Conservation (phyloP, 2,888 invertebrate genomes). For the Dromius quadrimaculatus region DNA sequence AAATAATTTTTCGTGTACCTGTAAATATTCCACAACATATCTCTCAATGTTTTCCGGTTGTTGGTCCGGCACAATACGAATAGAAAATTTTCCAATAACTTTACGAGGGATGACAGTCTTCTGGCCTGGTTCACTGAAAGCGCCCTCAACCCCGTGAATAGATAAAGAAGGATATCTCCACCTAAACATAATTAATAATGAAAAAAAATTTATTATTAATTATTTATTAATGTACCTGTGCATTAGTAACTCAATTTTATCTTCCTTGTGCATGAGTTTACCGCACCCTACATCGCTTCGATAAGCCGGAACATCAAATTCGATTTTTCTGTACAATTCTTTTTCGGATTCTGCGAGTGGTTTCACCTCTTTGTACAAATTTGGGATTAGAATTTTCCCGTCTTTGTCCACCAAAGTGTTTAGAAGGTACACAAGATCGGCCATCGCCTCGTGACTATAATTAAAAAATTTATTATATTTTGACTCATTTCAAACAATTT, state of each 20-base stretch:
- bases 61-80: slow-evolving; percentile 96
- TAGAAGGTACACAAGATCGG: slow-evolving; percentile 89
- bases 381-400: slow-evolving; percentile 87
- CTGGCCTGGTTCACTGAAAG: slow-evolving; percentile 91
- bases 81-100: slow-evolving; percentile 97
- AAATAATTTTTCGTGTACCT: slow-evolving; percentile 60
- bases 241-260: slow-evolving; percentile 89
- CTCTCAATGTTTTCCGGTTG: slow-evolving; percentile 85
- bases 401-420: slow-evolving; percentile 86
- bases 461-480: too few relatives aligned
- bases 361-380: slow-evolving; percentile 85
- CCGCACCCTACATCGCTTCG: slow-evolving; percentile 78
- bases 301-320: slow-evolving; percentile 87
- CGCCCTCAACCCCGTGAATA: slow-evolving; percentile 95
- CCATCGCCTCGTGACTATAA: slow-evolving; percentile 85
- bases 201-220: background rate
- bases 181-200: slow-evolving; percentile 31
- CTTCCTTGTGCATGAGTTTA: slow-evolving; percentile 79
- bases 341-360: slow-evolving; percentile 78
- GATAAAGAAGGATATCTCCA: slow-evolving; percentile 96
- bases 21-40: slow-evolving; percentile 81
- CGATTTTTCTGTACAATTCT: slow-evolving; percentile 82
- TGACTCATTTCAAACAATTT: too few relatives aligned
- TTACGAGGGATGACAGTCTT: slow-evolving; percentile 96
- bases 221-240: slow-evolving; percentile 70